phyloP scores from a whole-genome alignment of 2,113 vertebrate species.

The Sylvia atricapilla region DNA sequence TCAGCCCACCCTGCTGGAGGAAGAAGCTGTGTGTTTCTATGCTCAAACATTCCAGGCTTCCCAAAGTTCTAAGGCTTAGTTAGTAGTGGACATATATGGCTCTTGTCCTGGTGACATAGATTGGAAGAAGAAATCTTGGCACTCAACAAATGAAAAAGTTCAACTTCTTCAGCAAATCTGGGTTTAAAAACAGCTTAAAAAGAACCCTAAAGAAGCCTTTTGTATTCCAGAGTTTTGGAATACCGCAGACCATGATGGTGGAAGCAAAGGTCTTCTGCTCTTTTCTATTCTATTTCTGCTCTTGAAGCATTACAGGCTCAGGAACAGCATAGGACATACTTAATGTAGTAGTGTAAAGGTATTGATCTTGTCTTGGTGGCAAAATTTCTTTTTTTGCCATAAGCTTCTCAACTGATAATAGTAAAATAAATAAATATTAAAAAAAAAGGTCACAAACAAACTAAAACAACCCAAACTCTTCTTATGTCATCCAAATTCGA shows the following conservation, averaged over 20 bases:
- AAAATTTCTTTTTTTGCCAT: neutral
- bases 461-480: fast-evolving
- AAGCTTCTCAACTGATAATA: neutral
- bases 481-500: neutral
- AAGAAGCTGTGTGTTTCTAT: fast-evolving
- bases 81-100: neutral
- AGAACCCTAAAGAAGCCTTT: neutral
- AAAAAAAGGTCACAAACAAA: neutral
- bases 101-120: neutral
- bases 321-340: neutral
- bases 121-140: neutral
- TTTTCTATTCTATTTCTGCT: neutral
- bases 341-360: neutral
- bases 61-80: neutral
- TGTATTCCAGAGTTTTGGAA: neutral
- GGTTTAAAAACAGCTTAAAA: neutral
- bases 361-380: neutral
- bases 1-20: neutral
- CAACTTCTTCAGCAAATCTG: neutral
- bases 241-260: neutral
- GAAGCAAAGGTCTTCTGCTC: neutral
- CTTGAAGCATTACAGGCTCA: neutral
- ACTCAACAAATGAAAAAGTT: neutral
- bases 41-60: neutral
- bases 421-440: neutral